These are phyloP conservation scores for Falco cherrug DNA, from an alignment of 2,797 vertebrate genomes.

Conservation along the genomic window DNA sequence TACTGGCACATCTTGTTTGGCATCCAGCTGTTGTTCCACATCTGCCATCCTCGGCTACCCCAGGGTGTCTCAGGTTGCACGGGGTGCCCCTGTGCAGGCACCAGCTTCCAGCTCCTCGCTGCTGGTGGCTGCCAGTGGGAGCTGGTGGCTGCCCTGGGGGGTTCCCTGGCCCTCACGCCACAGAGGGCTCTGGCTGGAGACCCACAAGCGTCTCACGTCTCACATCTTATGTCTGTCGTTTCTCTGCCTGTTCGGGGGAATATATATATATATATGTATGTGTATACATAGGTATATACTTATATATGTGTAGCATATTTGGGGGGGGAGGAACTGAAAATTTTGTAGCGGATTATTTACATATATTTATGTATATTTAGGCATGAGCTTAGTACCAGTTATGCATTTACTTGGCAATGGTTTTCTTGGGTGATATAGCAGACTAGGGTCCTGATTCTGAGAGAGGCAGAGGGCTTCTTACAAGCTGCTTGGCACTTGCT, in stretches of 20 bases:
- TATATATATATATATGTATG: neutral
- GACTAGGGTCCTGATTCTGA: neutral
- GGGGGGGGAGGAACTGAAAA: neutral
- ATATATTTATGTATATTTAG: neutral
- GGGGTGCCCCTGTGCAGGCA: neutral
- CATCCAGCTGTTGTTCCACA: neutral
- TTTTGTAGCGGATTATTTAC: neutral
- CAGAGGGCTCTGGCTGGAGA: neutral
- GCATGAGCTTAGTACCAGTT: neutral
- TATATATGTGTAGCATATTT: neutral
- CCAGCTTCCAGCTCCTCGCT: neutral
- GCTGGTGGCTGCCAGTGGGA: neutral
- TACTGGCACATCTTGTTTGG: neutral
- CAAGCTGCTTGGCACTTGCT: neutral
- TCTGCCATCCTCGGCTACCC: neutral
- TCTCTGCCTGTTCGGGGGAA: neutral
- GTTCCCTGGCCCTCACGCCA: neutral
- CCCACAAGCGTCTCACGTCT: neutral
- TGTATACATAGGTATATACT: neutral
- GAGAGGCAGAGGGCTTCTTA: neutral
- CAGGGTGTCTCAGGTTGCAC: neutral
- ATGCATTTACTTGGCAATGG: neutral
- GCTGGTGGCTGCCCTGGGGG: neutral
- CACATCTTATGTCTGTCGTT: neutral
- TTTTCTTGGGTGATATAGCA: neutral